phyloP scores from a whole-genome alignment of 2,113 vertebrate species.

The Thermophis baileyi region DNA sequence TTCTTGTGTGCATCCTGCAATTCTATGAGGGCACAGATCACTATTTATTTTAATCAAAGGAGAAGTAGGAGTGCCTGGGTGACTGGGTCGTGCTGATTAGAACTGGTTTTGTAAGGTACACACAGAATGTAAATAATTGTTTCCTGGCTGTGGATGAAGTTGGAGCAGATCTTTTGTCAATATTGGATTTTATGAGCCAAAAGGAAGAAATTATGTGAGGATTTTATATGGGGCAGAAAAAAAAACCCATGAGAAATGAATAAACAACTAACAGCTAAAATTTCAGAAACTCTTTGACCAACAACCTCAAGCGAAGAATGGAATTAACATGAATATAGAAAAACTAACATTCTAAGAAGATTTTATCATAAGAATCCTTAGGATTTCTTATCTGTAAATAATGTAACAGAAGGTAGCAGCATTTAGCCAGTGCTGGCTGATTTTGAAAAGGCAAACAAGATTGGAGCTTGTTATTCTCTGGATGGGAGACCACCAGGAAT shows the following conservation, averaged over 20 bases:
- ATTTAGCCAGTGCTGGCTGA: not conserved
- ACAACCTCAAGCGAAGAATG: not conserved
- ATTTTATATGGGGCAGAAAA: not conserved
- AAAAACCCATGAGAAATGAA: not conserved
- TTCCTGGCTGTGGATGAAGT: not conserved
- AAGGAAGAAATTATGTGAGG: conserved; percentile 5
- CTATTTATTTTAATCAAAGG: not conserved
- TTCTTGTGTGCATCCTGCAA: not conserved
- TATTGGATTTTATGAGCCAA: not conserved
- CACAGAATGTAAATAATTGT: not conserved
- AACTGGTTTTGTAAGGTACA: not conserved
- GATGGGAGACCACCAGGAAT: not conserved
- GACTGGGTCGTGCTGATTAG: not conserved
- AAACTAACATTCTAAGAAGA: not conserved
- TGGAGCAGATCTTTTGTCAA: conserved; percentile 1
- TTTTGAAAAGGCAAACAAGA: not conserved
- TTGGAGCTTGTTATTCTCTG: not conserved
- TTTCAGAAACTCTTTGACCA: not conserved
- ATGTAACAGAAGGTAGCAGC: not conserved
- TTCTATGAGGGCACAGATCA: not conserved
- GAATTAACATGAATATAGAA: not conserved
- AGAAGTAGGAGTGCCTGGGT: not conserved
- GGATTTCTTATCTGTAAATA: not conserved
- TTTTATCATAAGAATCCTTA: not conserved
- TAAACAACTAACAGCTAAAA: not conserved